These are phyloP conservation scores for Tribolium castaneum DNA, from an alignment of 1,140 invertebrate genomes.

Conservation along the genomic window DNA sequence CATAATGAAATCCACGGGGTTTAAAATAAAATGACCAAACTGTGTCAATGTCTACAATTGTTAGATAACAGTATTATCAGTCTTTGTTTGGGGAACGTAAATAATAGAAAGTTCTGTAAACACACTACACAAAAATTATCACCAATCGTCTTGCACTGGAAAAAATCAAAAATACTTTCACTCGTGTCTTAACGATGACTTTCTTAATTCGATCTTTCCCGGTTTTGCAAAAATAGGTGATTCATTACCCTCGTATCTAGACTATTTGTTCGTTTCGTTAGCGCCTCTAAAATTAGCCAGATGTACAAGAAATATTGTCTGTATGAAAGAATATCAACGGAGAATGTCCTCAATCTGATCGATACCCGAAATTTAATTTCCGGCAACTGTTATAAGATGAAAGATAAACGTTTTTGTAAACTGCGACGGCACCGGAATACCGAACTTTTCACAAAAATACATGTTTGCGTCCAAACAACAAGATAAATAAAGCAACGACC, in stretches of 20 bases:
- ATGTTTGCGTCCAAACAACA: neutral
- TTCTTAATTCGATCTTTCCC: neutral
- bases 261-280: neutral
- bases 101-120: neutral
- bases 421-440: neutral
- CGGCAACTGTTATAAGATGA: neutral
- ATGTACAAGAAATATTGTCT: neutral
- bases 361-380: conserved; percentile 28
- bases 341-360: neutral
- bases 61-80: conserved; percentile 1
- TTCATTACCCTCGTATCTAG: neutral
- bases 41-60: neutral
- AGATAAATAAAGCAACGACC: conserved; percentile 11
- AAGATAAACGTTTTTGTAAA: neutral
- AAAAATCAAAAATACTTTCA: neutral
- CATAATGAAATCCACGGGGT: neutral
- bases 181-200: neutral
- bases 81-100: neutral
- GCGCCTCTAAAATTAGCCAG: neutral
- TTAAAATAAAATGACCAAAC: neutral
- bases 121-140: neutral
- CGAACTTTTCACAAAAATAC: conserved; percentile 11
- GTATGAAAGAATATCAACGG: neutral
- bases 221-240: neutral
- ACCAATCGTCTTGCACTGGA: neutral